Evolutionary conservation across 2,797 vertebrate genomes (phyloP), one percentile per base, ranked within the genome.

Genomic region (Melanotaenia maccullochi): DNA sequence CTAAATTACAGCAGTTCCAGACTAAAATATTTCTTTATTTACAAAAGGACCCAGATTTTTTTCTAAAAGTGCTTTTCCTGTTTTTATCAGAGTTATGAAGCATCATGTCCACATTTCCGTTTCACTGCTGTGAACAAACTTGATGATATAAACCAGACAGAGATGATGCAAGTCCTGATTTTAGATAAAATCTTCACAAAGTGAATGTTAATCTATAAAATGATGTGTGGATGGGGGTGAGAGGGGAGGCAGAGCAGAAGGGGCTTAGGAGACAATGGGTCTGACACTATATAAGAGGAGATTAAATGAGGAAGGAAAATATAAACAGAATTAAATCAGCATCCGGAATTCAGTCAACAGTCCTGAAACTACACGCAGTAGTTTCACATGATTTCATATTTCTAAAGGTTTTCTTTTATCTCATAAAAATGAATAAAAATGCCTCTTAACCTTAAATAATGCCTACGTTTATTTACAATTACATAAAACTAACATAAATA

Each of bases 231-330:
- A 32, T 56, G 54, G 12, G 61, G 42, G 30, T 25, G 22, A 14
- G 40, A 24, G 58, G 84, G 77, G 79, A 67, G 71, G 75, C 81
- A 71, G 52, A 84, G 73, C 85, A 87, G 85, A 87, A 87, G 87
- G 84, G 70, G 82, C 69, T 87, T 87, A 86, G 42, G 68, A 76
- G 56, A 89, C 81, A 84, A 84, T 74, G 71, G 61, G 79, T 69
- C 30, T 4, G 33, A 81, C 75, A 83, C 52, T 61, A 68, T 80
- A 71, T 81, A 71, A 76, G 66, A 80, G 33, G 60, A 81, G 87
- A 75, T 87, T 87, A 79, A 73, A 47, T 22, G 44, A 71, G 56
- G 18, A 68, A 60, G 28, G 42, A 60, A 54, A 64, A 68, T 75
- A 49, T 13, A 11, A 49, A 72, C 75, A 73, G n/a, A n/a, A 49